A percentile compares a stretch with the other conserved stretches of the same genome.
Evolutionary conservation across 2,888 invertebrate genomes (phyloP).

Genomic region (Megaustenia siamemsis): DNA sequence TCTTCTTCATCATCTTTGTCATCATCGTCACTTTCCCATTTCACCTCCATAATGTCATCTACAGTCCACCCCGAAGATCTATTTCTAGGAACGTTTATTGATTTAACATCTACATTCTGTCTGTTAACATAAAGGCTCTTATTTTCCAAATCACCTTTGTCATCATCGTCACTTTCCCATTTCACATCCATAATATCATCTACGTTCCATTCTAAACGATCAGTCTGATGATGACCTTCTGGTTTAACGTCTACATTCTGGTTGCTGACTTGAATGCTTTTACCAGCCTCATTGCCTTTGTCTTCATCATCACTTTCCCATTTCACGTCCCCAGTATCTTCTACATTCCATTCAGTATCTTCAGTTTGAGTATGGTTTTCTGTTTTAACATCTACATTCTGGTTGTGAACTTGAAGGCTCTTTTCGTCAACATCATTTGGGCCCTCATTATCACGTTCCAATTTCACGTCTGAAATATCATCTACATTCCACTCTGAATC

Average conservation of each 20-base stretch:
- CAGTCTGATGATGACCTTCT: background rate
- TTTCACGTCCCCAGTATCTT: background rate
- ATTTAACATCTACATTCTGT: too few species aligned
- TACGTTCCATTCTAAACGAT: background rate
- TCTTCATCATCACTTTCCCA: conserved; percentile 12
- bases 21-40: background rate
- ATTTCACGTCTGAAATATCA: background rate
- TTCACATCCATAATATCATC: background rate
- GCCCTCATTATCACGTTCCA: background rate
- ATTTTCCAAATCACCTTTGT: background rate
- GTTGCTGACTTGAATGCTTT: background rate
- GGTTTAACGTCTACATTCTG: background rate
- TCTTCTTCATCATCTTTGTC: background rate
- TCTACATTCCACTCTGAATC: background rate
- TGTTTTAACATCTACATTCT: background rate
- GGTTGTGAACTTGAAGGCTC: background rate
- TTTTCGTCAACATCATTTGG: background rate
- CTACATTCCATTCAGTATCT: background rate
- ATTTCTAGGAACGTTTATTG: background rate
- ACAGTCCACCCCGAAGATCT: background rate
- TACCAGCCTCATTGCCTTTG: background rate
- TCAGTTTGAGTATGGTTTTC: background rate
- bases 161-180: background rate
- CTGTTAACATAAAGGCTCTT: background rate
- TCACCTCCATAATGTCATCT: background rate